Conservation (phyloP, 1,140 invertebrate species). For the Drosophila seguyi region DNA sequence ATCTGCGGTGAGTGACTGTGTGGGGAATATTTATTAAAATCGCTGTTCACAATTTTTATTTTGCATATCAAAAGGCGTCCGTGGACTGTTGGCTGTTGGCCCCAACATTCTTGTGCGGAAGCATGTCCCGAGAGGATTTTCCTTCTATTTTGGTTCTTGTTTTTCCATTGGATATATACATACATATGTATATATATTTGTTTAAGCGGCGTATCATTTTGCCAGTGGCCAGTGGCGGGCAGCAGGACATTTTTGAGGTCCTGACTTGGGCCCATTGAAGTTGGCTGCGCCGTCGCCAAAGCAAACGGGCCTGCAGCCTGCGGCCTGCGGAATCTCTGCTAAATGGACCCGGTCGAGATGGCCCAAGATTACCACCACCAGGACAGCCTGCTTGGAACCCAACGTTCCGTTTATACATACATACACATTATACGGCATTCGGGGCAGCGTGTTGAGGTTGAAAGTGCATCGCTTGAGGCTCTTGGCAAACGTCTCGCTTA, state of each 20-base stretch:
- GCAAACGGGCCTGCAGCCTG: conserved; percentile 50
- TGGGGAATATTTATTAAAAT: conserved; percentile 81
- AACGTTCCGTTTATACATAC: not conserved
- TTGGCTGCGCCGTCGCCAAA: conserved; percentile 37
- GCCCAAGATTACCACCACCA: conserved; percentile 35
- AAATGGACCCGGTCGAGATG: conserved; percentile 58
- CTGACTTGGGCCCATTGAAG: conserved; percentile 50
- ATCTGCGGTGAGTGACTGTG: conserved; percentile 32
- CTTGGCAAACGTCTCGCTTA: conserved; percentile 48
- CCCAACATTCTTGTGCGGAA: conserved; percentile 48
- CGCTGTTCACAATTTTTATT: conserved; percentile 75
- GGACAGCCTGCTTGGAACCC: conserved; percentile 7
- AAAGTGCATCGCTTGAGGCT: conserved; percentile 41
- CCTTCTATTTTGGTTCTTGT: conserved; percentile 16
- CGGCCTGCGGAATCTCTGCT: conserved; percentile 42
- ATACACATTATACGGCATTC: not conserved
- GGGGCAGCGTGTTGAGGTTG: conserved; percentile 35
- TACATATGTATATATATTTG: conserved; percentile 50
- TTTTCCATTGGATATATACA: conserved; percentile 25
- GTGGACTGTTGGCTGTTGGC: conserved; percentile 18
- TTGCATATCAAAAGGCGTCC: conserved; percentile 78
- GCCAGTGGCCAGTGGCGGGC: conserved; percentile 28
- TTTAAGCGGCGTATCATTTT: conserved; percentile 40
- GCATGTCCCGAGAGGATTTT: conserved; percentile 38
- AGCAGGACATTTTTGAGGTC: conserved; percentile 34